Evolutionary conservation across 64 coral and sea anemone species (phyloP), one percentile per base, ranked within the genome.

Genomic region (Montipora foliosa): DNA sequence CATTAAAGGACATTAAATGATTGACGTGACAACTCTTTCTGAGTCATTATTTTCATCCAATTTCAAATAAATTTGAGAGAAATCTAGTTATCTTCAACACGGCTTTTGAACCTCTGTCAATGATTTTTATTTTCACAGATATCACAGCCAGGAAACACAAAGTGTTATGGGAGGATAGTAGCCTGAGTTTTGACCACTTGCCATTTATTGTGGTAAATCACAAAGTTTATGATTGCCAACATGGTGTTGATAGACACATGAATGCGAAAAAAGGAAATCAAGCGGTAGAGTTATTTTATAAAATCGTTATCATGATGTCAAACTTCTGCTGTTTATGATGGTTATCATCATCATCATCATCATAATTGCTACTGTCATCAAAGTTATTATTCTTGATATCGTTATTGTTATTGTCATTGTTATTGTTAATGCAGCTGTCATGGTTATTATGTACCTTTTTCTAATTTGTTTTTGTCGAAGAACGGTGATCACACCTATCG

Each of bases 401-500:
- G 53, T 7, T 57, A 57, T 57, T 1, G 53, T 57, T 57, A 88
- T 51, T 88, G 53, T 7, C 1, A 57, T 57, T 10, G 53, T 57
- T 57, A 88, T 51, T 88, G 69, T 55, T 61, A 75, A 51, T 70
- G 74, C 2, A 47, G 85, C 0, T 44, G 2, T 4, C 11, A 68
- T n/a, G 44, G 52, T 80, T 44, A 11, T n/a, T 47, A 69, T 20
- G 4, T 69, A 58, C 52, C 24, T 87, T 29, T 70, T 46, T 15
- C 69, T 5, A 69, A 81, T 57, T 57, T 57, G 89, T 61, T 5
- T 9, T 77, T 57, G 5, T 57, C 0, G 0, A 57, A 57, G 53
- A 57, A 57, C 53, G 53, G 59, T 80, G 89, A 90, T 61, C 89
- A 90, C 62, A 46, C 78, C 64, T 90, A 81, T 81, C 55, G 44